Percentiles rank a stretch among this genome's conserved stretches.
phyloP scores from a whole-genome alignment of 1,140 invertebrate species.

The Drosophila miranda region DNA sequence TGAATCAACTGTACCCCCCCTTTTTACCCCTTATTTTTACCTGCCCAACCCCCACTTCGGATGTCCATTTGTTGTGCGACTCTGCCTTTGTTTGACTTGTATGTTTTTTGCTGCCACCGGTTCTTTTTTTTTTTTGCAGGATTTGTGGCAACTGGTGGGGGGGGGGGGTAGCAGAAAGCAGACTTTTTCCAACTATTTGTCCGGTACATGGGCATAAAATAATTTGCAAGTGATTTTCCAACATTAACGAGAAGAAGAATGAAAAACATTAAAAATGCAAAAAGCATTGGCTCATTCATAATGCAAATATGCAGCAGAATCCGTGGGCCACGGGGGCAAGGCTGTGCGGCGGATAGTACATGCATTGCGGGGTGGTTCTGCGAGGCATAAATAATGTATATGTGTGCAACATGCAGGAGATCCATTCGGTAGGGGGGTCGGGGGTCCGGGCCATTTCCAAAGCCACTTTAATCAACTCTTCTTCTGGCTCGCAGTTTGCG shows the following conservation, averaged over 20 bases:
- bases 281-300: conserved; percentile 54
- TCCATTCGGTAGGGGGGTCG: background rate
- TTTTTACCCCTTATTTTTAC: background rate
- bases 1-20: background rate
- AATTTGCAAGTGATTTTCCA: conserved; percentile 68
- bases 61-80: conserved; percentile 39
- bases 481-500: conserved; percentile 61
- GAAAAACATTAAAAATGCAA: conserved; percentile 65
- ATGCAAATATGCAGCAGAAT: conserved; percentile 35
- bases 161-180: background rate
- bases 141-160: conserved; percentile 8
- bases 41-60: conserved; percentile 6
- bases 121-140: conserved; percentile 11
- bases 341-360: background rate
- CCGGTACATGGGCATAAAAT: conserved; percentile 48
- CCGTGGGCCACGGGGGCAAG: conserved; percentile 28
- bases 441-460: conserved; percentile 17
- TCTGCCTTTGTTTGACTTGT: conserved; percentile 41
- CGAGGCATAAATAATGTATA: conserved; percentile 30
- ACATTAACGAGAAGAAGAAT: conserved; percentile 58
- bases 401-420: background rate
- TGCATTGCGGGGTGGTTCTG: background rate
- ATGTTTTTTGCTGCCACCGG: conserved; percentile 11
- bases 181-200: conserved; percentile 33
- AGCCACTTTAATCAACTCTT: conserved; percentile 73